These are phyloP conservation scores for Callaeas wilsoni DNA, from an alignment of 2,113 vertebrate species.

Conservation along the genomic window DNA sequence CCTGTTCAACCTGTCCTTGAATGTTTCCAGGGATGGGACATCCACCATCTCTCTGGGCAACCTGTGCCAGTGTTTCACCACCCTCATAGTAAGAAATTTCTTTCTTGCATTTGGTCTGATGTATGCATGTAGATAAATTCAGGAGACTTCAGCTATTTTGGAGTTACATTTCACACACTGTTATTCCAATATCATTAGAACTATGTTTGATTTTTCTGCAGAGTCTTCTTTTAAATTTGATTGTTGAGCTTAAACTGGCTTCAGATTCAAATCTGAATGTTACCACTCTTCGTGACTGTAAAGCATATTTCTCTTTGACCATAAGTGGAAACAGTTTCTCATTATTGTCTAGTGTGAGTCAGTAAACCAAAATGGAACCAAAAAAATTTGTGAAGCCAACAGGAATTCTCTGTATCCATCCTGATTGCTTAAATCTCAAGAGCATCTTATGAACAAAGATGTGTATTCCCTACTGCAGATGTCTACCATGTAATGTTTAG, in stretches of 20 bases:
- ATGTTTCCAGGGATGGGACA: neutral
- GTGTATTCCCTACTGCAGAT: neutral
- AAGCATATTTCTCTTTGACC: neutral
- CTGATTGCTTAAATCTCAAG: neutral
- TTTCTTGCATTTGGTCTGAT: neutral
- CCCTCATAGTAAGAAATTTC: neutral
- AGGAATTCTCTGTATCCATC: neutral
- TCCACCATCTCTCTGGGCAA: neutral
- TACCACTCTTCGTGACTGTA: rapidly evolving
- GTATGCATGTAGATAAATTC: neutral
- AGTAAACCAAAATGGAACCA: neutral
- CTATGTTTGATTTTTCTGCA: neutral
- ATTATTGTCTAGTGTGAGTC: neutral
- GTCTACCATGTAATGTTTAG: neutral
- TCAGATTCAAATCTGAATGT: neutral
- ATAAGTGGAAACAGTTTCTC: neutral
- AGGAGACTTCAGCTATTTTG: neutral
- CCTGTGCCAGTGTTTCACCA: neutral
- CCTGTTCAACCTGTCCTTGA: neutral
- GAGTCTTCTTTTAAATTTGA: neutral
- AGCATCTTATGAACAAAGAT: neutral
- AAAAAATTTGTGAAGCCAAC: neutral
- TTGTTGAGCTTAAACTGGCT: neutral
- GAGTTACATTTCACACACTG: neutral
- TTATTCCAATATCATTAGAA: neutral